Evolutionary conservation across 1,140 invertebrate species (phyloP), one percentile per base, ranked within the genome.

Genomic region (Drosophila simulans): DNA sequence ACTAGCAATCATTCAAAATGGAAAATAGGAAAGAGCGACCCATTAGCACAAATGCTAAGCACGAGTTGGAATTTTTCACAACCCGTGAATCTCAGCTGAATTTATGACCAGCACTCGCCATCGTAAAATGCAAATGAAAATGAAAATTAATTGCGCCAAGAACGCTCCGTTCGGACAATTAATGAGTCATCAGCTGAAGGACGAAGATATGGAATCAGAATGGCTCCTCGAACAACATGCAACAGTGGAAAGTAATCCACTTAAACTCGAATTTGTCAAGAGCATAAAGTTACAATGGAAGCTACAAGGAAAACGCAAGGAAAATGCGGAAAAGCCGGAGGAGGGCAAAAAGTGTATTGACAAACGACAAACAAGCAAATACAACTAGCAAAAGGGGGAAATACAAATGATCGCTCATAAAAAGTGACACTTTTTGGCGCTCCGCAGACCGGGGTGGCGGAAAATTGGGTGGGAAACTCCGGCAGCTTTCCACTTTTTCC

Each of bases 321-420:
- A 66, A 39, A 65, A 34, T 20, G 25, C 37, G 56, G 8, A 46
- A 43, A 72, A 69, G 34, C 46, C 35, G 42, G 13, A 0, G 13
- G 11, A 52, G 15, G 13, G 62, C 31, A 53, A 48, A 66, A 80
- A 80, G 68, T 70, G 70, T 63, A 71, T 74, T 60, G 71, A 66
- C 76, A 80, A 70, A 71, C 69, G 80, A 80, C 54, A 78, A 83
- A 74, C 51, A 57, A 58, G 79, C 60, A 70, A 78, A 85, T 77
- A 84, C 62, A 75, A 79, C 62, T 68, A 53, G 57, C 48, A 39
- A 68, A 85, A 64, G 56, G 60, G 72, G 60, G 53, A 69, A 86
- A 68, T 55, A 89, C 80, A 89, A 89, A 89, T 89, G 84, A 89
- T 89, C 77, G 77, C 80, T 89, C 84, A 89, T 89, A 89, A 89